Conservation (phyloP, 2,888 invertebrate species). For the Ormyrus thymus region DNA sequence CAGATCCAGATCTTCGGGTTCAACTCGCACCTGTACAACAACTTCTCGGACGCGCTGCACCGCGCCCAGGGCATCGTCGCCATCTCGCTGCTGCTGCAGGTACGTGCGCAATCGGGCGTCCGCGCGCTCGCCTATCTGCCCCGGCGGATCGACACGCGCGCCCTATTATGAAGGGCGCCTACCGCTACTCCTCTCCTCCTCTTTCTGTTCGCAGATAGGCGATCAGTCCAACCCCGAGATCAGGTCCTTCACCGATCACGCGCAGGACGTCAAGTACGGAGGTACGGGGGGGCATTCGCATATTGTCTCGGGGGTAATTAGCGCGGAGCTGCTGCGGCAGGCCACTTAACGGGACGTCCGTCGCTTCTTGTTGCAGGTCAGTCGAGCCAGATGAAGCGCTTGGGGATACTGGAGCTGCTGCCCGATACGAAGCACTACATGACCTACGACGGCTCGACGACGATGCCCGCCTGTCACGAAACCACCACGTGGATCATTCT, state of each 20-base stretch:
- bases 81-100: constrained; percentile 95
- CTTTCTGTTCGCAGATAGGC: constrained; percentile 83
- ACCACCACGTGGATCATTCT: constrained; percentile 99
- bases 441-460: constrained; percentile 98
- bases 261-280: constrained; percentile 93
- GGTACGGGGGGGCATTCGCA: constrained; percentile 77
- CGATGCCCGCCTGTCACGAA: constrained; percentile 98
- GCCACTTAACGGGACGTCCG: too few species aligned
- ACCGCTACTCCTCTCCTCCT: too few species aligned
- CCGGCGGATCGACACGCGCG: constrained; percentile 19
- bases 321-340: too few species aligned
- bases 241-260: constrained; percentile 92
- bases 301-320: too few species aligned
- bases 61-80: constrained; percentile 97
- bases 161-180: too few species aligned
- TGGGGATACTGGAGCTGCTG: constrained; percentile 91
- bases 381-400: constrained; percentile 87
- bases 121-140: not conserved
- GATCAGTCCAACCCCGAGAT: constrained; percentile 94
- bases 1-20: constrained; percentile 99
- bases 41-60: constrained; percentile 95
- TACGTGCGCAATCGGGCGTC: constrained; percentile 72
- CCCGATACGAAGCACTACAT: constrained; percentile 97
- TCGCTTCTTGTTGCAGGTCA: constrained; percentile 79
- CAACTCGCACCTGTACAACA: constrained; percentile 97